These are phyloP conservation scores for Danionella cerebrum DNA, from an alignment of 2,113 vertebrate species.

Conservation along the genomic window DNA sequence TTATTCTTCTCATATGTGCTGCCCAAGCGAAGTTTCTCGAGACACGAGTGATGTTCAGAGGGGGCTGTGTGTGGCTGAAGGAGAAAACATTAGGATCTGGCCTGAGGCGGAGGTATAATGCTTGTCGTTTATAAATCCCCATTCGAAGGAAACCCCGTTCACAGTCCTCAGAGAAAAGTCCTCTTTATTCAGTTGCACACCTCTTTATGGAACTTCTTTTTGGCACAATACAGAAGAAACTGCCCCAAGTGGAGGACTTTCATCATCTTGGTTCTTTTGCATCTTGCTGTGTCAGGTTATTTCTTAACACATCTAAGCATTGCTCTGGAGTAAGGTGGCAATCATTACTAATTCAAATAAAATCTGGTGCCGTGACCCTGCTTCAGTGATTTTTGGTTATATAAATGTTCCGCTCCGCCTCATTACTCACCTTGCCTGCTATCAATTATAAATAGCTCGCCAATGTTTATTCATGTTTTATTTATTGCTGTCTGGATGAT, in stretches of 20 bases:
- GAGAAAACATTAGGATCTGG: constrained; percentile 26
- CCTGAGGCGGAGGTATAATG: constrained; percentile 35
- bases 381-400: neutral
- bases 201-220: neutral
- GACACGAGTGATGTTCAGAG: constrained; percentile 25
- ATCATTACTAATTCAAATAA: neutral
- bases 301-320: neutral
- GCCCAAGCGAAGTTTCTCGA: neutral
- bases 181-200: neutral
- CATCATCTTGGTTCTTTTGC: too few species aligned
- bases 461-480: constrained; percentile 25
- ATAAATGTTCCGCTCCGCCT: neutral
- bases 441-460: constrained; percentile 32
- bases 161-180: constrained; percentile 3
- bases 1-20: neutral
- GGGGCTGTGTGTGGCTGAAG: constrained; percentile 28
- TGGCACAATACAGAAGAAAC: too few species aligned
- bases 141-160: constrained; percentile 20
- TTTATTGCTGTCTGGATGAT: neutral
- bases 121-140: constrained; percentile 24
- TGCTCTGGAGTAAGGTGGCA: neutral
- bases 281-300: neutral
- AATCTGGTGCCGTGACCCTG: neutral
- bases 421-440: constrained; percentile 17
- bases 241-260: too few species aligned